These are phyloP conservation scores for Micronycteris hirsuta DNA, from an alignment of 2,113 vertebrate genomes.

Conservation along the genomic window DNA sequence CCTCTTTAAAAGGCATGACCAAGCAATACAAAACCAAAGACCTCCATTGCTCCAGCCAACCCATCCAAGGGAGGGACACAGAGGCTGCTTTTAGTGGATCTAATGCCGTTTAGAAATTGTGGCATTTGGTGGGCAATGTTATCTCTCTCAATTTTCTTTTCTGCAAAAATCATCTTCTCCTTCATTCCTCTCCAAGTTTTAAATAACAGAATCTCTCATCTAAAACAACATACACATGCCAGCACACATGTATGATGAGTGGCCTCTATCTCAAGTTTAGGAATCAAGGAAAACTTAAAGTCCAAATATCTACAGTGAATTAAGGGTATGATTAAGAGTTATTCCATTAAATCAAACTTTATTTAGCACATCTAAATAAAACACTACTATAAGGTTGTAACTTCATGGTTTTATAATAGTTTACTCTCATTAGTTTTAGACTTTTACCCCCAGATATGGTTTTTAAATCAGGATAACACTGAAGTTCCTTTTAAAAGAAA, in stretches of 20 bases:
- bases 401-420: background rate
- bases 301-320: slow-evolving; percentile 63
- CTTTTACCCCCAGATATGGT: background rate
- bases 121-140: background rate
- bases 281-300: slow-evolving; percentile 42
- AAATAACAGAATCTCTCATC: slow-evolving; percentile 50
- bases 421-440: slow-evolving; percentile 39
- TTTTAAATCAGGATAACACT: slow-evolving; percentile 49
- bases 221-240: slow-evolving; percentile 44
- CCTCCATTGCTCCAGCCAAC: background rate
- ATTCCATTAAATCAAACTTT: slow-evolving; percentile 70
- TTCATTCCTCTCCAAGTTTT: background rate
- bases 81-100: background rate
- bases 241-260: background rate
- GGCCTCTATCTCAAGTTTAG: slow-evolving; percentile 28
- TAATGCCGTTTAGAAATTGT: background rate
- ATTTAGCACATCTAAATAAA: slow-evolving; percentile 41
- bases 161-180: background rate
- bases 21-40: slow-evolving; percentile 33
- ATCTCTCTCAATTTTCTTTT: background rate
- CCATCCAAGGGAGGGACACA: background rate
- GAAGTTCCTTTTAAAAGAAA: slow-evolving; percentile 12
- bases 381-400: accelerated
- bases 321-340: slow-evolving; percentile 33
- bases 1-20: slow-evolving; percentile 23